Evolutionary conservation across 2,113 vertebrate species (phyloP).

Genomic region (Cinclus mexicanus): DNA sequence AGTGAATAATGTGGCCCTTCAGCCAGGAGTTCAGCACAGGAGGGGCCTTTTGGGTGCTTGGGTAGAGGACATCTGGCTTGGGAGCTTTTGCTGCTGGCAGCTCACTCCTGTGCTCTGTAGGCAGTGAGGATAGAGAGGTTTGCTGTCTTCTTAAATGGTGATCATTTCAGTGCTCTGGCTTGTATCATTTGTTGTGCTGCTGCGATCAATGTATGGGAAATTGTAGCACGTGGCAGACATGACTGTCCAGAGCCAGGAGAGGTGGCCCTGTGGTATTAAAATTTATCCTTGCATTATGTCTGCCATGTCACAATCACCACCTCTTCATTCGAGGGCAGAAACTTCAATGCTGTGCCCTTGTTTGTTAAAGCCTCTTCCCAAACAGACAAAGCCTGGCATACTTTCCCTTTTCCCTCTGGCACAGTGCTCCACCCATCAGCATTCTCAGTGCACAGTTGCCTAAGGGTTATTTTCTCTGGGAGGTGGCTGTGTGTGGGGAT

Average conservation of each 20-base stretch:
- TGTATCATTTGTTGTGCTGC: background rate
- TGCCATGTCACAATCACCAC: background rate
- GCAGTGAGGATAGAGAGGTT: background rate
- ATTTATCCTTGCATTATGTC: background rate
- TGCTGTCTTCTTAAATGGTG: background rate
- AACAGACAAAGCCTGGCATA: background rate
- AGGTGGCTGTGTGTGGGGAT: background rate
- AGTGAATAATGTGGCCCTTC: background rate
- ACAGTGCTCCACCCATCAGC: background rate
- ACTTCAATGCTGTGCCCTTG: background rate
- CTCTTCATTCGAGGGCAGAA: background rate
- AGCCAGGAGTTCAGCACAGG: accelerated
- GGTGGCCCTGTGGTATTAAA: background rate
- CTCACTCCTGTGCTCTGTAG: background rate
- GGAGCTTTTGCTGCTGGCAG: background rate
- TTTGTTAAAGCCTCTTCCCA: background rate
- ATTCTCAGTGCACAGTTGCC: background rate
- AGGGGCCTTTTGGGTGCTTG: no score
- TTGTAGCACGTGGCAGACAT: accelerated
- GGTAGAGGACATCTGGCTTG: no score
- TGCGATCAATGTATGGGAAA: background rate
- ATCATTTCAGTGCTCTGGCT: background rate
- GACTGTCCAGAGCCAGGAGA: background rate
- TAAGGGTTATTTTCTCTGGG: background rate
- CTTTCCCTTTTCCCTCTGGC: background rate